A percentile compares a stretch with the other conserved stretches of the same genome.
Evolutionary conservation across 1,140 invertebrate genomes (phyloP).

Genomic region (Micrasema minimum): DNA sequence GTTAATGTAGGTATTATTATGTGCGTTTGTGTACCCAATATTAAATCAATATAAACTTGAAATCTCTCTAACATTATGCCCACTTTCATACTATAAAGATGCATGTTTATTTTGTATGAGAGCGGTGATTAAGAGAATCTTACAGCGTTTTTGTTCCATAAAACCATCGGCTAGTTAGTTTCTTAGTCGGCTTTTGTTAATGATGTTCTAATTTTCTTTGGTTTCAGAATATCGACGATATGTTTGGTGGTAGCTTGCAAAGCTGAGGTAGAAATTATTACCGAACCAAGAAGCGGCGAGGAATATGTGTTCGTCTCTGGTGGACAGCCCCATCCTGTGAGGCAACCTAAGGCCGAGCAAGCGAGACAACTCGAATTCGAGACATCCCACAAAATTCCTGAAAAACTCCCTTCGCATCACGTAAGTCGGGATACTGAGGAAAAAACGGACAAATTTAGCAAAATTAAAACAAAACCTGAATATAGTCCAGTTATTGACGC

Average conservation of each 20-base stretch:
- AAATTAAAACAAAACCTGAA: conserved; percentile 41
- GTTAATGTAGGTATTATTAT: too few species aligned
- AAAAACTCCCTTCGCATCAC: conserved; percentile 61
- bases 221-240: conserved; percentile 63
- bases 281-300: conserved; percentile 66
- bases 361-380: conserved; percentile 55
- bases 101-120: too few species aligned
- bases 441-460: conserved; percentile 43
- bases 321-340: conserved; percentile 60
- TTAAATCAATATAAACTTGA: too few species aligned
- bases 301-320: conserved; percentile 67
- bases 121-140: too few species aligned
- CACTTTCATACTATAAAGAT: too few species aligned
- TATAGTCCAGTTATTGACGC: conserved; percentile 45
- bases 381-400: conserved; percentile 64
- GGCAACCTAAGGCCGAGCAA: conserved; percentile 49
- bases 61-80: too few species aligned
- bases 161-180: neutral
- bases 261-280: conserved; percentile 66
- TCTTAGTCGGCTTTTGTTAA: neutral
- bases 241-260: conserved; percentile 54
- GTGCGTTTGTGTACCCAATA: too few species aligned
- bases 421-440: conserved; percentile 53
- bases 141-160: too few species aligned
- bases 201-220: conserved; percentile 27